Evolutionary conservation across 2,888 invertebrate species (phyloP).

Genomic region (Mesodorylaimus sp.): DNA sequence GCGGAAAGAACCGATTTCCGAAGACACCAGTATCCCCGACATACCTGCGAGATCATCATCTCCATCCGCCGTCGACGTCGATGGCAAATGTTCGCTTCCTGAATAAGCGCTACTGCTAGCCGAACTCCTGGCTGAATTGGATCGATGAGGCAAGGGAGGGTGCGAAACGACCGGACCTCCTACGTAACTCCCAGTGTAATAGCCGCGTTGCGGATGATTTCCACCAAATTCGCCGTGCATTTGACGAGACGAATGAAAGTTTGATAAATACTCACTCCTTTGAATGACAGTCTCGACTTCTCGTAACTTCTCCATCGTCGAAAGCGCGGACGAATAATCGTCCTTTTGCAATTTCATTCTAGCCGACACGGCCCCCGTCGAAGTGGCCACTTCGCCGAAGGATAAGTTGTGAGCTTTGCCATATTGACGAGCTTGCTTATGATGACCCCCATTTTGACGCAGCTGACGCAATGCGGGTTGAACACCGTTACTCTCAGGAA

Average conservation of each 20-base stretch:
- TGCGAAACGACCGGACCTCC: neutral
- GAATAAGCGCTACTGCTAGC: neutral
- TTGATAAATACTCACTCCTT: neutral
- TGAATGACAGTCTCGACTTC: neutral
- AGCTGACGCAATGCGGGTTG: too few relatives aligned
- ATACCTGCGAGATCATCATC: neutral
- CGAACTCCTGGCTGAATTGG: neutral
- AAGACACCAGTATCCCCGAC: too few relatives aligned
- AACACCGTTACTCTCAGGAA: too few relatives aligned
- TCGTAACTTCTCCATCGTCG: neutral
- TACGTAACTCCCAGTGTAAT: neutral
- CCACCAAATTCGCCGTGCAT: too few relatives aligned
- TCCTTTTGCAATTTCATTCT: neutral
- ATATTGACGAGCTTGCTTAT: too few relatives aligned
- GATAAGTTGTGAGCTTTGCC: too few relatives aligned
- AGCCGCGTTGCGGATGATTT: neutral
- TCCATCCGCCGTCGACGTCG: neutral
- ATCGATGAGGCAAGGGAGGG: too few relatives aligned
- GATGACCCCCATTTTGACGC: too few relatives aligned
- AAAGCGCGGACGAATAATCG: neutral
- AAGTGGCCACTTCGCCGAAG: neutral
- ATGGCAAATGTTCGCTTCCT: neutral
- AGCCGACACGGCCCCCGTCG: neutral
- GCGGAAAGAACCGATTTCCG: too few relatives aligned
- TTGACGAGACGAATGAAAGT: too few relatives aligned